Conservation (phyloP, 2,888 invertebrate genomes). For the Onchidella celtica region DNA sequence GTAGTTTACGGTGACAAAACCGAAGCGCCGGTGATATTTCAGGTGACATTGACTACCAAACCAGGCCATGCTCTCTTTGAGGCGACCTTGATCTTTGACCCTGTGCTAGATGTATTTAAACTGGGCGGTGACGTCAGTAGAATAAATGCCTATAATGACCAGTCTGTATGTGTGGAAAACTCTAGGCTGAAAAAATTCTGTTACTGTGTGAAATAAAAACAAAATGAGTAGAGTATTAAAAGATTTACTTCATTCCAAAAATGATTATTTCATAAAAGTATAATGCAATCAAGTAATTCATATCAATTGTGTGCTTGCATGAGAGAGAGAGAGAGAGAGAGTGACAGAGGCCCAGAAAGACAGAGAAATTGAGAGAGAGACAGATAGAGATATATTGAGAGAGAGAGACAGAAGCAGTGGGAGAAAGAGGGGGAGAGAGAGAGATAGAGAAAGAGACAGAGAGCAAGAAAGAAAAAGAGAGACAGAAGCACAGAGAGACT, state of each 20-base stretch:
- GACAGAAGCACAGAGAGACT: no score
- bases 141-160: constrained; percentile 79
- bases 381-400: background rate
- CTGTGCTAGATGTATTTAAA: constrained; percentile 82
- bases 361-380: background rate
- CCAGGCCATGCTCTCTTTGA: constrained; percentile 90
- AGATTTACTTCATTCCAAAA: no score
- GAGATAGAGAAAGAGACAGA: constrained; percentile 21
- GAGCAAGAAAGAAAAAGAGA: constrained; percentile 24
- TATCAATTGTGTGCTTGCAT: no score
- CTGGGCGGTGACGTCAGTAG: constrained; percentile 85
- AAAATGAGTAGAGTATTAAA: background rate
- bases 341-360: background rate
- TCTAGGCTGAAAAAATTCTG: constrained; percentile 76
- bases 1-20: constrained; percentile 59
- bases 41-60: constrained; percentile 84
- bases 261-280: no score
- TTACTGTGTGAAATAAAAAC: constrained; percentile 65
- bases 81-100: constrained; percentile 88
- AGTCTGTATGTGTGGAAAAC: constrained; percentile 78
- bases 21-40: constrained; percentile 78
- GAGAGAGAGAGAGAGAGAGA: constrained; percentile 4
- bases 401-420: background rate
- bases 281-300: no score
- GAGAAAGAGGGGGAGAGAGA: background rate